These are phyloP conservation scores for Oreochromis tanganicae DNA, from an alignment of 2,113 vertebrate genomes.

Conservation along the genomic window DNA sequence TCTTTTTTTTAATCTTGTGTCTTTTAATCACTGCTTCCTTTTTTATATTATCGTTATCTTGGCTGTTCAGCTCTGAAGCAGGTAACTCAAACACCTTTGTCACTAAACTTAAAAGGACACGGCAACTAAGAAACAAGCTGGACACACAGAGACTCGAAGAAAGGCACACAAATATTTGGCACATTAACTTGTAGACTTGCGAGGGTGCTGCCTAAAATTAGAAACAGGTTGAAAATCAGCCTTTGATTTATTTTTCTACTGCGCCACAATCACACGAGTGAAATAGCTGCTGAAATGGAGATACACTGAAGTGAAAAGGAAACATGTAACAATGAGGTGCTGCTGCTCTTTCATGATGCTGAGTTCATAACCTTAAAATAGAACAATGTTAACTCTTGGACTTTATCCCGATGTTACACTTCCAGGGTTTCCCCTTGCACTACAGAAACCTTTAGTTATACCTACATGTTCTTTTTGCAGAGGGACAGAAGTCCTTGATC, in stretches of 20 bases:
- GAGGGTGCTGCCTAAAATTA: neutral
- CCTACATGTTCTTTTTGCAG: neutral
- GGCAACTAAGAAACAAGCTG: neutral
- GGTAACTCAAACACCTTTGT: neutral
- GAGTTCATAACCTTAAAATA: neutral
- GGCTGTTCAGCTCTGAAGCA: neutral
- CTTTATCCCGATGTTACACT: neutral
- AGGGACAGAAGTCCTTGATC: neutral
- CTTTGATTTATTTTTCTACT: neutral
- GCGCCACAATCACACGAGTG: neutral
- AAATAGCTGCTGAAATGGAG: neutral
- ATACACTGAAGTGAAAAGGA: neutral
- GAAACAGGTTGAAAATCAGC: neutral
- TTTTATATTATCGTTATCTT: neutral
- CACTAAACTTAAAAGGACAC: neutral
- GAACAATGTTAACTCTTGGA: neutral
- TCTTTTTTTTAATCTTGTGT: too few relatives aligned
- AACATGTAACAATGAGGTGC: rapidly evolving
- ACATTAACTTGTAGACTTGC: neutral
- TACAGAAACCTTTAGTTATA: neutral
- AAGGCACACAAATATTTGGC: neutral
- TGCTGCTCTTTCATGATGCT: neutral
- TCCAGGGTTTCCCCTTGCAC: neutral
- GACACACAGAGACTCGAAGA: neutral
- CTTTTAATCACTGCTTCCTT: neutral